Percentiles rank a stretch among this genome's conserved stretches.
Evolutionary conservation across 2,113 vertebrate genomes (phyloP).

Genomic region (Stigmatopora argus): DNA sequence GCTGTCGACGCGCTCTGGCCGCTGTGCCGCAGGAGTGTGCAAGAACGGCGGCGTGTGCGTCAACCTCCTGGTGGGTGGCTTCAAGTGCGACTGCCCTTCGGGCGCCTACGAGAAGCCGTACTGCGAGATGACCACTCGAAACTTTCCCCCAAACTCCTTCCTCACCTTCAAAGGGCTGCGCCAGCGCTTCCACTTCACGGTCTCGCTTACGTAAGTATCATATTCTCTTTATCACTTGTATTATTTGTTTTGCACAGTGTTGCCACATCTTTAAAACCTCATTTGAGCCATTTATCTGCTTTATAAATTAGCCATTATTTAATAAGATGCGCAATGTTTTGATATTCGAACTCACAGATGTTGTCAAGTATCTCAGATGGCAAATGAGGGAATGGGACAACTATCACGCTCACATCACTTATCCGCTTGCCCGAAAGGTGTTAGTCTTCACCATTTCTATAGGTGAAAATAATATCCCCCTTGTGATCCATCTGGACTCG

Average conservation of each 20-base stretch:
- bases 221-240: background rate
- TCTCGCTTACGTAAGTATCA: slow-evolving; percentile 83
- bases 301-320: background rate
- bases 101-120: slow-evolving; percentile 87
- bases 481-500: slow-evolving; percentile 34
- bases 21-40: slow-evolving; percentile 81
- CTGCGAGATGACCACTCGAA: slow-evolving; percentile 87
- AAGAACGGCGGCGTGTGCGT: slow-evolving; percentile 86
- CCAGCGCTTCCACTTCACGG: slow-evolving; percentile 93
- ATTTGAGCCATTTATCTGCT: background rate
- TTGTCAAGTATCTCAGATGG: slow-evolving; percentile 1
- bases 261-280: background rate
- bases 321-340: slow-evolving; percentile 34
- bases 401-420: slow-evolving; percentile 36
- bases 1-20: slow-evolving; percentile 81
- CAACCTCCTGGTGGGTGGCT: slow-evolving; percentile 90
- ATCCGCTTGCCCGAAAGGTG: slow-evolving; percentile 28
- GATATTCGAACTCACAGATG: slow-evolving; percentile 46
- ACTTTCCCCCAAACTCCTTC: slow-evolving; percentile 85
- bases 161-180: slow-evolving; percentile 89
- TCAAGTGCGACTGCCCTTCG: slow-evolving; percentile 83
- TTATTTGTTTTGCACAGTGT: background rate
- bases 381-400: slow-evolving; percentile 12
- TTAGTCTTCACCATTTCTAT: slow-evolving; percentile 37
- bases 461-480: slow-evolving; percentile 44